Base-by-base conservation (phyloP, 2,797 vertebrate species). In the Pteropus rufus region DNA sequence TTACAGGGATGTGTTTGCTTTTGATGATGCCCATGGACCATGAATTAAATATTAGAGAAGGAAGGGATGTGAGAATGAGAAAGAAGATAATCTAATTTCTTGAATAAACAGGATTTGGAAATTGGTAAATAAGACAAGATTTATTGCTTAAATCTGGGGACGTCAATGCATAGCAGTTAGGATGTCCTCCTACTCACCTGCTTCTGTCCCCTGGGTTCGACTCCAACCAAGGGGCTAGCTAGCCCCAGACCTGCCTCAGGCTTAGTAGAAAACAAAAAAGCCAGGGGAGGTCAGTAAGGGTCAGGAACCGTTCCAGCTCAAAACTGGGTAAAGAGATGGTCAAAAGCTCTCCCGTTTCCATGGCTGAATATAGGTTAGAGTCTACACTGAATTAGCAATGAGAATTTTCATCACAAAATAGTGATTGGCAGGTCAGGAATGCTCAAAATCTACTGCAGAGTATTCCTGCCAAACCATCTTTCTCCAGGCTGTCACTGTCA, bases 31-130 rank as follows among this genome's bases (percentile, higher is more conserved):
- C 58, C 31, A 29, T 84, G 64, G 67, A 70, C 69, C 7, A 0
- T 36, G 58, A 46, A 31, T 95, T 93, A 80, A 83, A 18, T 86
- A 94, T 89, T 80, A 86, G 36, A 26, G 26, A 95, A 96, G 44
- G 11, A 84, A 86, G 14, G 11, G 6, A 58, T 3, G 0, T 44
- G 41, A 86, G 88, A 52, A 64, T 81, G 56, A 86, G 26, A 85
- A 89, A 76, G 70, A 54, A 79, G 36, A 67, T 67, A 29, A 93
- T 58, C 4, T 90, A 76, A 1, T 92, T 93, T 16, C 10, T 91
- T 94, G 9, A 87, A 83, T 73, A 87, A 81, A 92, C 14, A 90
- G 4, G 24, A 0, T 69, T 94, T 85, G 36, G 31, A 93, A 87
- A 67, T 58, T 76, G 65, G 58, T 87, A 89, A 95, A 84, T 81